Evolutionary conservation across 2,888 invertebrate genomes (phyloP).

Genomic region (Cantharis lateralis): DNA sequence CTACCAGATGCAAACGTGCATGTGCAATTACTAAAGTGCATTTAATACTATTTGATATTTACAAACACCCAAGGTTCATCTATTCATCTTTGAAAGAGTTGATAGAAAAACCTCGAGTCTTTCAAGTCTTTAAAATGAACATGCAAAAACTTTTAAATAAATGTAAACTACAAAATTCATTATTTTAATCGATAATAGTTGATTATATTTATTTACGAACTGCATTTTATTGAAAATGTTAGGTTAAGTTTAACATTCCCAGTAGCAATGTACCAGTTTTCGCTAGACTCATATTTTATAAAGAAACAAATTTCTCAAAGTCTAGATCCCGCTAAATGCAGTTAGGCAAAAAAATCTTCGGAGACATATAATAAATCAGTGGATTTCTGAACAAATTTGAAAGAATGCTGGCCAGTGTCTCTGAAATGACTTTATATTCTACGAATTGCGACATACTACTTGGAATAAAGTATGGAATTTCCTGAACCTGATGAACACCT

Average conservation of each 20-base stretch:
- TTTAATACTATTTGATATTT: constrained; percentile 6
- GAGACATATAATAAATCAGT: too few relatives aligned
- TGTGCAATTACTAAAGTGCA: constrained; percentile 27
- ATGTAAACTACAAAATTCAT: neutral
- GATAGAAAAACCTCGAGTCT: neutral
- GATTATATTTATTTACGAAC: neutral
- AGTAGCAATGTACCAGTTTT: neutral
- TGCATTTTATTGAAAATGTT: neutral
- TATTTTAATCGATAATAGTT: neutral
- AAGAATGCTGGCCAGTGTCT: too few relatives aligned
- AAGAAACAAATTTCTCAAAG: too few relatives aligned
- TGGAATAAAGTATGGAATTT: too few relatives aligned
- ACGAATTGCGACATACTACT: too few relatives aligned
- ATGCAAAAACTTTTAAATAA: neutral
- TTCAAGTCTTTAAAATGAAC: neutral
- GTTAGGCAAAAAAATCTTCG: too few relatives aligned
- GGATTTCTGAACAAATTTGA: too few relatives aligned
- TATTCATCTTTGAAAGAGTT: neutral
- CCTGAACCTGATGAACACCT: too few relatives aligned
- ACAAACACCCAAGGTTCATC: constrained; percentile 13
- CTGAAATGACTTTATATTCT: too few relatives aligned
- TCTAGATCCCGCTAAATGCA: too few relatives aligned
- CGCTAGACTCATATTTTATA: neutral
- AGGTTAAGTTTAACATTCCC: too few relatives aligned
- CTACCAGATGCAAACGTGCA: constrained; percentile 20